Evolutionary conservation across 2,113 vertebrate species (phyloP), one percentile per base, ranked within the genome.

Genomic region (Rhinoptilus africanus): DNA sequence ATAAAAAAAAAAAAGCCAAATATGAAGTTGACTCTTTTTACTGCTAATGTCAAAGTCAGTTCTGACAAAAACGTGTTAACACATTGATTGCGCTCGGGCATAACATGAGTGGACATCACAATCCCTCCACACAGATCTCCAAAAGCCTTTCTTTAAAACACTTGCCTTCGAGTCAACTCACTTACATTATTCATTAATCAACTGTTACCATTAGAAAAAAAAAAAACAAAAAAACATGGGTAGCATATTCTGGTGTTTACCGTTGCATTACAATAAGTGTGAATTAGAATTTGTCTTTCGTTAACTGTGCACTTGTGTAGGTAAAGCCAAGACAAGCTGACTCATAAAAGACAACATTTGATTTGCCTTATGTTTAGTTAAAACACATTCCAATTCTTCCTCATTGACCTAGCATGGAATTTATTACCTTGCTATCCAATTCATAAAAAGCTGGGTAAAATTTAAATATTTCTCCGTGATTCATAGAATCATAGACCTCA

Each of bases 241-340:
- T 47, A 67, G 64, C 41, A 37, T 53, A 48, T 60, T 85, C 53
- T 41, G 7, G 51, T 87, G n/a, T 72, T 89, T 77, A 48, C 14
- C 39, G 93, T 62, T 76, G 14, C 39, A 66, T 82, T 64, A 51
- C 47, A 85, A 50, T 34, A 45, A 51, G 56, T 64, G 19, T 51
- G 73, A 85, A 90, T 76, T 47, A 76, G 53, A 90, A 51, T 93
- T 93, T 53, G 26, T 71, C 64, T 87, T 59, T 72, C 62, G 72
- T 93, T 73, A 79, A 76, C 50, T 17, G 32, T 45, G 32, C 30
- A 45, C 7, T 64, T 66, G 41, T 67, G 19, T 51, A 60, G 53
- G 73, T 53, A 64, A 95, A 90, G 53, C 13, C 21, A 76, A 87
- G 64, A 60, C 16, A 91, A 93, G 22, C 24, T 92, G 78, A 92